Conservation (phyloP, 2,797 vertebrate species). For the Sarcoramphus papa region DNA sequence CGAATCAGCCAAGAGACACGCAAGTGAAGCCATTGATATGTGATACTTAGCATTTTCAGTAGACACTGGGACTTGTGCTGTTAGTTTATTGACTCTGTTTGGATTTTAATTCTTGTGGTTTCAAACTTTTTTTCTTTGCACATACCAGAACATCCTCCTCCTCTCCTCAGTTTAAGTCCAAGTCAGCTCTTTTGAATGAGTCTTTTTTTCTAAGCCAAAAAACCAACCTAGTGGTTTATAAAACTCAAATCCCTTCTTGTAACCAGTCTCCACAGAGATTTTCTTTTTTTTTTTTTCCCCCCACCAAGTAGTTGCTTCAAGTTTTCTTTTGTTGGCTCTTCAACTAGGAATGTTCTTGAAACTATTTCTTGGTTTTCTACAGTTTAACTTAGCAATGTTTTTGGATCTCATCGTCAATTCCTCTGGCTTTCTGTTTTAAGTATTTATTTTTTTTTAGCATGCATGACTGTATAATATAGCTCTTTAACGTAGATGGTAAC, state of each 20-base stretch:
- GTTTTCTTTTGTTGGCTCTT: conserved; percentile 19
- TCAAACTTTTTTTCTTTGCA: conserved; percentile 24
- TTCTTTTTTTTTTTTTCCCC: not conserved
- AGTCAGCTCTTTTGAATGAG: conserved; percentile 4
- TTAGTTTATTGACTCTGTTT: conserved; percentile 48
- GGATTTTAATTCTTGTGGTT: conserved; percentile 66
- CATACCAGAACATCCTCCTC: conserved; percentile 36
- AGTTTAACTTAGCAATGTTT: not conserved
- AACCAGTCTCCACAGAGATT: not conserved
- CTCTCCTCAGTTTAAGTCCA: not conserved
- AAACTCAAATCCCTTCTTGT: conserved; percentile 37
- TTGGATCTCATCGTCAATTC: conserved; percentile 27
- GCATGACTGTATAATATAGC: not conserved
- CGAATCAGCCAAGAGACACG: not conserved
- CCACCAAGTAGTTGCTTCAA: not conserved
- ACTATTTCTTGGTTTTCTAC: conserved; percentile 40
- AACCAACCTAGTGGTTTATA: conserved; percentile 27
- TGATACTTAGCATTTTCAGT: conserved; percentile 21
- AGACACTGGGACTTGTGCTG: not conserved
- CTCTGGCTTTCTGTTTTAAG: conserved; percentile 20
- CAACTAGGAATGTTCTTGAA: conserved; percentile 55
- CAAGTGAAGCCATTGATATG: not conserved
- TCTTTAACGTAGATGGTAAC: not conserved
- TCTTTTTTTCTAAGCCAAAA: conserved; percentile 25
- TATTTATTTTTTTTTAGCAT: not conserved